A percentile compares a stretch with the other conserved stretches of the same genome.
Conservation (phyloP, 1,140 invertebrate species). For the Aphis gossypii region DNA sequence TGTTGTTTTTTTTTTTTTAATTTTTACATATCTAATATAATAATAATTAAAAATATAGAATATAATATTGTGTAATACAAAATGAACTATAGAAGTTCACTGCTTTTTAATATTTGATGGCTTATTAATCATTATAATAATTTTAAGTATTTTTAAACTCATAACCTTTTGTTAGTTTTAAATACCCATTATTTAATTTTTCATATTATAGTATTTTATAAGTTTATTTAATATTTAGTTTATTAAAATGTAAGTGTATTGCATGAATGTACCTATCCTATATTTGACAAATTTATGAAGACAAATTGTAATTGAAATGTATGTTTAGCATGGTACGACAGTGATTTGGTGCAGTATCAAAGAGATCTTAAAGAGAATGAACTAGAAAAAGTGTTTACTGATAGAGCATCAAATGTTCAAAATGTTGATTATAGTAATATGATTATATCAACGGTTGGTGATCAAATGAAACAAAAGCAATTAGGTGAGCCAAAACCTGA, state of each 20-base stretch:
- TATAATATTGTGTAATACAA: background rate
- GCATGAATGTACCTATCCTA: background rate
- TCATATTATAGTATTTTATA: background rate
- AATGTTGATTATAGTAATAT: constrained; percentile 65
- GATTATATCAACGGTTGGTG: constrained; percentile 65
- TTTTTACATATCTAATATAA: background rate
- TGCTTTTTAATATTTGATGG: constrained; percentile 3
- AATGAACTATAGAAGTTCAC: background rate
- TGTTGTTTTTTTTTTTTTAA: background rate
- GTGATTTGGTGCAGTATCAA: constrained; percentile 83
- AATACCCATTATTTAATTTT: background rate
- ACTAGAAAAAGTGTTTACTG: constrained; percentile 85
- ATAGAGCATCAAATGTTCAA: constrained; percentile 76
- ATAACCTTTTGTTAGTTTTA: background rate
- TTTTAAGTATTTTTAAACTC: background rate
- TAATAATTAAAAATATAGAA: background rate
- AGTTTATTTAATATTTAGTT: background rate
- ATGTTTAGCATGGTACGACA: constrained; percentile 87
- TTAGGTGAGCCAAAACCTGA: constrained; percentile 79
- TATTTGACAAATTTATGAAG: background rate
- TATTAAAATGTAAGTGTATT: background rate
- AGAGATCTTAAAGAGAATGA: constrained; percentile 83
- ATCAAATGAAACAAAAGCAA: constrained; percentile 73
- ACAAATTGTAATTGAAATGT: constrained; percentile 14
- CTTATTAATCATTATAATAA: background rate